Conservation (phyloP, 2,113 vertebrate genomes). For the human region DNA sequence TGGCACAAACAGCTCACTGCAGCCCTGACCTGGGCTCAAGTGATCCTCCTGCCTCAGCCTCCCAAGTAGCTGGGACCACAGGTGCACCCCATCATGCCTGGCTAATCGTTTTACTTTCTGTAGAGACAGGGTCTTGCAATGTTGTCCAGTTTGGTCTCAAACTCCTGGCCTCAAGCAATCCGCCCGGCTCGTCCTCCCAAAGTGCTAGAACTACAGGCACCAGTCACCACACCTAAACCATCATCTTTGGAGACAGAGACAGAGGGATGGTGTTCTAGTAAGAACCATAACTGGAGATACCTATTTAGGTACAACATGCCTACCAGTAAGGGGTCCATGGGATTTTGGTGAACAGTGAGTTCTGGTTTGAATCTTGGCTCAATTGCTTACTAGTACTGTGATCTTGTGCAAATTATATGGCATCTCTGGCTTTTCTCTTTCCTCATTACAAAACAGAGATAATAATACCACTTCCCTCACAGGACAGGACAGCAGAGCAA, state of each 20-base stretch:
- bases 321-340: not conserved
- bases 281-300: not conserved
- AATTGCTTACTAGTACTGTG: not conserved
- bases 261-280: not conserved
- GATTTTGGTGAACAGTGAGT: not conserved
- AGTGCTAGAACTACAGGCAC: not conserved
- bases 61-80: too few species aligned
- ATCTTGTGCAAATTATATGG: not conserved
- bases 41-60: too few species aligned
- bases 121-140: not conserved
- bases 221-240: not conserved
- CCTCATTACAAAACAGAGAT: not conserved
- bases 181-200: not conserved
- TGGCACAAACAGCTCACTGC: too few species aligned
- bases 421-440: constrained; percentile 31
- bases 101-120: not conserved
- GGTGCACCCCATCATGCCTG: too few species aligned
- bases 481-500: not conserved
- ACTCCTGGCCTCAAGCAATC: not conserved
- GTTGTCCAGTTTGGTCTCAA: not conserved
- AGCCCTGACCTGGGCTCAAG: too few species aligned
- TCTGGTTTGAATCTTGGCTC: not conserved
- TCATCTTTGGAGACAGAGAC: not conserved
- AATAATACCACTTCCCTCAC: not conserved
- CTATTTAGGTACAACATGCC: not conserved